These are phyloP conservation scores for Drosophila watanabei DNA, from an alignment of 1,140 invertebrate species.

Conservation along the genomic window DNA sequence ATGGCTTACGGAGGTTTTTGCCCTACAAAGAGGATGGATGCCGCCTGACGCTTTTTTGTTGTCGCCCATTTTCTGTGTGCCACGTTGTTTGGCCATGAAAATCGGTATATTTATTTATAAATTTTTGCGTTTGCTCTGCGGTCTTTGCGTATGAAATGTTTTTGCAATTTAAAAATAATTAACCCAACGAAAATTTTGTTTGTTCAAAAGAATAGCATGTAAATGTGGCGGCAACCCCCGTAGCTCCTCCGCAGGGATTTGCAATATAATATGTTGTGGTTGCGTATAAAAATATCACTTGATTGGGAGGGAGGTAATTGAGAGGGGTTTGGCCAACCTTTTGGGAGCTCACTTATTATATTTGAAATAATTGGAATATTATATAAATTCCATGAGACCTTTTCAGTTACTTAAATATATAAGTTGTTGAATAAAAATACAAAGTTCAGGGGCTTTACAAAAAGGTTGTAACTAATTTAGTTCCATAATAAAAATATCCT, in stretches of 20 bases:
- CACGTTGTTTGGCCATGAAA: slow-evolving; percentile 71
- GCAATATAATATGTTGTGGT: slow-evolving; percentile 22
- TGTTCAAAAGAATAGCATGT: slow-evolving; percentile 18
- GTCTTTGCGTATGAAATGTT: slow-evolving; percentile 42
- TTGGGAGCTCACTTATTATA: background rate
- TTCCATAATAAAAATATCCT: slow-evolving; percentile 6
- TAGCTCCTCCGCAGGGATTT: background rate
- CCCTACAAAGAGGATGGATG: slow-evolving; percentile 32
- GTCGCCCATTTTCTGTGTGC: slow-evolving; percentile 39
- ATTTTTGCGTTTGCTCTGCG: slow-evolving; percentile 59
- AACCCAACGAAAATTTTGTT: slow-evolving; percentile 38
- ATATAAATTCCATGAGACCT: background rate
- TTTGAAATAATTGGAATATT: background rate
- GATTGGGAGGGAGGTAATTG: background rate
- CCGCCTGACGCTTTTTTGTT: slow-evolving; percentile 33
- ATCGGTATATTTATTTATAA: slow-evolving; percentile 64
- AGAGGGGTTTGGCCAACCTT: background rate
- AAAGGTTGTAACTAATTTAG: background rate
- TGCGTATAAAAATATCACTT: slow-evolving; percentile 8
- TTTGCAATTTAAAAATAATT: slow-evolving; percentile 66
- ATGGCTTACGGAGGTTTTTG: slow-evolving; percentile 37
- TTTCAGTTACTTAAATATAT: background rate
- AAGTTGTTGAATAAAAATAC: background rate
- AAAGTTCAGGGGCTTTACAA: background rate
- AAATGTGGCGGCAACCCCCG: slow-evolving; percentile 2